Percentiles rank a stretch among this genome's conserved stretches.
Conservation (phyloP, 2,797 vertebrate genomes). For the Paedocypris micromegethes region DNA sequence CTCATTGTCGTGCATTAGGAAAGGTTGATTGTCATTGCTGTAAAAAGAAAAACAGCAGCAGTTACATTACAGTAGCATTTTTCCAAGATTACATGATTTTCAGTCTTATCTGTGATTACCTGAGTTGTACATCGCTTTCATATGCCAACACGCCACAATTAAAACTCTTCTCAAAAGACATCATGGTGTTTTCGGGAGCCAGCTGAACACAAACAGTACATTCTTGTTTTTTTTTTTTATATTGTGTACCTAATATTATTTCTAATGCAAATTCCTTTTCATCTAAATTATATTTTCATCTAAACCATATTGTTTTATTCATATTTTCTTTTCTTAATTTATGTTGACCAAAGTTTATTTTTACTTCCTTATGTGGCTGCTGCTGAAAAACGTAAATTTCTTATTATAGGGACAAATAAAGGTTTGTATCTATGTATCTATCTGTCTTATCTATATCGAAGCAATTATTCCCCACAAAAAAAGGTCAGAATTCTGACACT, state of each 20-base stretch:
- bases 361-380: too few relatives aligned
- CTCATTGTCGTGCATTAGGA: slow-evolving; percentile 85
- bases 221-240: too few relatives aligned
- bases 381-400: too few relatives aligned
- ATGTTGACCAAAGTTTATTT: too few relatives aligned
- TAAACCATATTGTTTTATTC: too few relatives aligned
- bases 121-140: slow-evolving; percentile 90
- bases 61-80: not conserved
- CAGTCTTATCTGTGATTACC: slow-evolving; percentile 63
- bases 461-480: too few relatives aligned
- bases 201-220: slow-evolving; percentile 66
- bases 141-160: slow-evolving; percentile 75
- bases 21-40: slow-evolving; percentile 78
- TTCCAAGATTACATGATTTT: too few relatives aligned
- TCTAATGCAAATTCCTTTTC: not conserved
- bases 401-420: too few relatives aligned
- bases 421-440: too few relatives aligned
- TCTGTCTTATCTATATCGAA: too few relatives aligned
- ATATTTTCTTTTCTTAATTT: too few relatives aligned
- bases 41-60: slow-evolving; percentile 2
- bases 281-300: not conserved
- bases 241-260: not conserved
- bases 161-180: slow-evolving; percentile 81
- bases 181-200: slow-evolving; percentile 93
- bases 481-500: too few relatives aligned